Base-by-base conservation (phyloP, 92 coral and sea anemone species). In the Chrysogorgia sp. region DNA sequence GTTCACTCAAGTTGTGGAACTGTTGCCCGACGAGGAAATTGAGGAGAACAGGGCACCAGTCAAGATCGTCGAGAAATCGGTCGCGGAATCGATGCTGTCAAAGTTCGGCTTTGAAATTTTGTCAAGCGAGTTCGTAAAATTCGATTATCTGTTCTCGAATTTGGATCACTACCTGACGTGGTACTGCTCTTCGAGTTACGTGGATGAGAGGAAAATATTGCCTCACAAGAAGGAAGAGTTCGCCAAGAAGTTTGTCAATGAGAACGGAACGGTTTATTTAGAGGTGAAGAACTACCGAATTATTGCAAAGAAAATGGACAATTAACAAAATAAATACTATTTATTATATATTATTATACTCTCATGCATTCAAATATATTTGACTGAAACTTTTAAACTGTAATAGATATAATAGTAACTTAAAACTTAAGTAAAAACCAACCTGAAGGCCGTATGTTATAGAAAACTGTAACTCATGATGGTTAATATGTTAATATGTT, bases 161-260 rank as follows among this genome's bases (percentile, higher is more conserved):
- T 17, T 64, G 22, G 71, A 33, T 2, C 15, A 64, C 12, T 64
- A 1, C 17, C 19, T 64, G 34, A 64, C 71, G 31, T 64, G 71
- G 71, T n/a, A 9, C 45, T 3, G 71, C 19, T 2, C 49, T 35
- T 64, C 71, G 31, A 8, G 21, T 17, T 64, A 64, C n/a, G 25
- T 64, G 0, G 71, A 64, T n/a, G 71, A 64, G 28, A 64, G 52
- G 6, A 64, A 64, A 40, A 34, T 64, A 32, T n/a, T 64, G 52
- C 71, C 71, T 19, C 25, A 34, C 13, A 64, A 64, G 28, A 64
- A 40, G n/a, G 29, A 32, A 20, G 59, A 7, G 6, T 52, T 52
- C 26, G 59, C 20, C 59, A 23, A 17, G 20, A 52, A 52, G 59
- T 52, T 5, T 23, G 59, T 23, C 21, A 52, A 17, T 52, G 26